Conservation (phyloP, 2,888 invertebrate species). For the Leptopilina syphax region DNA sequence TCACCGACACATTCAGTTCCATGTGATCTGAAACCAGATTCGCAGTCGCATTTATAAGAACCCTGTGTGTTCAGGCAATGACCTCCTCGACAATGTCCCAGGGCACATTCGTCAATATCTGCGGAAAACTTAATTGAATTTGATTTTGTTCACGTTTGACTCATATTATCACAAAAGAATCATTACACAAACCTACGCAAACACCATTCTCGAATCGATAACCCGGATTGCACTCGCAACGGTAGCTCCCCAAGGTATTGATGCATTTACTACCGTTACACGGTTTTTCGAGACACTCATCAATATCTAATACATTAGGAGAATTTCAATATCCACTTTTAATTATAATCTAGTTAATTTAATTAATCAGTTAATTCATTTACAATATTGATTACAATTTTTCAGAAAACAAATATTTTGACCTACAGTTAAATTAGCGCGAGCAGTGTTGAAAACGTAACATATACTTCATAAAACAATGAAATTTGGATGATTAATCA, state of each 20-base stretch:
- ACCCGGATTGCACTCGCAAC: constrained; percentile 70
- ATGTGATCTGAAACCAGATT: constrained; percentile 62
- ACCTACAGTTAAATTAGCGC: no score
- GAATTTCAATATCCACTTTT: no score
- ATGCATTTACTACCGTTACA: constrained; percentile 69
- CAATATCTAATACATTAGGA: constrained; percentile 63
- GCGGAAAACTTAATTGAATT: constrained; percentile 51
- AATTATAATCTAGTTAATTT: no score
- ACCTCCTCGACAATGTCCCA: constrained; percentile 65
- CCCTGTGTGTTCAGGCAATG: constrained; percentile 72
- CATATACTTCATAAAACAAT: no score
- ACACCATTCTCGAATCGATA: constrained; percentile 64
- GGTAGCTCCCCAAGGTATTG: constrained; percentile 70
- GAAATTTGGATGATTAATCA: background rate
- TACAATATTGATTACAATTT: no score
- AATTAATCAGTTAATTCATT: background rate
- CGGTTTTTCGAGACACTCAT: constrained; percentile 67
- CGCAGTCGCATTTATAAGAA: constrained; percentile 70
- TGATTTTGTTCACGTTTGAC: constrained; percentile 6
- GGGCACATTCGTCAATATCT: constrained; percentile 72
- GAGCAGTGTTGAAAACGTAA: no score
- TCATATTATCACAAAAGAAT: constrained; percentile 36
- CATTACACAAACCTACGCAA: constrained; percentile 68
- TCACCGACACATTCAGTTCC: constrained; percentile 68
- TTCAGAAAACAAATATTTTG: no score